Conservation (phyloP, 2,888 invertebrate species). For the Lomographa bimaculata region DNA sequence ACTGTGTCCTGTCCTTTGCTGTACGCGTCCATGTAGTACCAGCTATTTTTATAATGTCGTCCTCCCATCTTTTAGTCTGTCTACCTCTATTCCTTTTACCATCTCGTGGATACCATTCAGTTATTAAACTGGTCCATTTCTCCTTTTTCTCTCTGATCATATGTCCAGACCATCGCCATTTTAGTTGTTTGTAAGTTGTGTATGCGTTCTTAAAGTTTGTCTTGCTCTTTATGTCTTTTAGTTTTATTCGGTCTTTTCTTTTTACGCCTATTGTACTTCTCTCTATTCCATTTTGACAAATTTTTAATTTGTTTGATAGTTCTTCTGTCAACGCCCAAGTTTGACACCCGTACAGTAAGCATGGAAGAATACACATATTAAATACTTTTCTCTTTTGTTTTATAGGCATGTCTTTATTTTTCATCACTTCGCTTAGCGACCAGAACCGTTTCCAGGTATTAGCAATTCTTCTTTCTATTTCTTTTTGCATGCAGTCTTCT, state of each 20-base stretch:
- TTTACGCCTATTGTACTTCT: neutral
- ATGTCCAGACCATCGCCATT: too few species aligned
- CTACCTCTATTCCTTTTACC: slow-evolving; percentile 4
- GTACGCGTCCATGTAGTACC: slow-evolving; percentile 3
- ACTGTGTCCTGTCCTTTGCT: neutral
- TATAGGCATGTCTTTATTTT: slow-evolving; percentile 10
- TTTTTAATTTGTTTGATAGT: too few species aligned
- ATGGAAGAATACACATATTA: slow-evolving; percentile 8
- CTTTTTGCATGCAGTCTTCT: slow-evolving; percentile 17
- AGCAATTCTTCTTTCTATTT: slow-evolving; percentile 26
- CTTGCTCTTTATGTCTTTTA: slow-evolving; percentile 5
- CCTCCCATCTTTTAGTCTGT: slow-evolving; percentile 8
- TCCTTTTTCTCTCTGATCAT: neutral
- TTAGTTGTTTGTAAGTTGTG: too few species aligned
- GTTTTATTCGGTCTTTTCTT: slow-evolving; percentile 6
- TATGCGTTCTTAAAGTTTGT: slow-evolving; percentile 1
- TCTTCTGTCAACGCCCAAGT: neutral
- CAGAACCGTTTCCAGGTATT: slow-evolving; percentile 25
- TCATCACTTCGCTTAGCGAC: slow-evolving; percentile 23
- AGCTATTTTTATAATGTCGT: slow-evolving; percentile 4
- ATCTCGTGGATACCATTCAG: slow-evolving; percentile 2
- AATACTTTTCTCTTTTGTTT: slow-evolving; percentile 10
- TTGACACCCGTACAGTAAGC: neutral
- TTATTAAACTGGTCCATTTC: slow-evolving; percentile 11
- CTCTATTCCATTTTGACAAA: neutral